Conservation (phyloP, 2,797 vertebrate species). For the Crenichthys baileyi region DNA sequence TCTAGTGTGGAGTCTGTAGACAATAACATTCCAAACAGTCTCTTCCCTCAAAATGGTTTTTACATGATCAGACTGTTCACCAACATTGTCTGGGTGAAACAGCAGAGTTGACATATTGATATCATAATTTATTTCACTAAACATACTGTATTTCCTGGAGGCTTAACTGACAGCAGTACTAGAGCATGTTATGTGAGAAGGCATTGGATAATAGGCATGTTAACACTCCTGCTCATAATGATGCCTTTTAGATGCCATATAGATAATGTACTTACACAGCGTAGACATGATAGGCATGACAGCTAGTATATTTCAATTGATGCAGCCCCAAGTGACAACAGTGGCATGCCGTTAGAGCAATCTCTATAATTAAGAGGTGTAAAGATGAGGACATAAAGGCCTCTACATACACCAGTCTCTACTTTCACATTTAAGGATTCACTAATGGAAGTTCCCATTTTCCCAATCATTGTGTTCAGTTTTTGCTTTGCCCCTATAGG, state of each 20-base stretch:
- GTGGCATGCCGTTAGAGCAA: conserved; percentile 27
- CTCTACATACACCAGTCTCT: conserved; percentile 22
- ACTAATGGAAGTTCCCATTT: conserved; percentile 46
- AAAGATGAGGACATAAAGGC: conserved; percentile 24
- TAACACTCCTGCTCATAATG: conserved; percentile 46
- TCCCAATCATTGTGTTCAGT: conserved; percentile 13
- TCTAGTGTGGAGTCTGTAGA: background rate
- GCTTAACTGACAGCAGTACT: conserved; percentile 41
- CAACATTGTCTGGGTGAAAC: conserved; percentile 32
- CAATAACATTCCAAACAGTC: background rate
- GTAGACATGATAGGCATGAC: conserved; percentile 31
- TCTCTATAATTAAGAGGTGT: conserved; percentile 33
- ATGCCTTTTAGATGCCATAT: conserved; percentile 34
- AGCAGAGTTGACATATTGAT: conserved; percentile 32
- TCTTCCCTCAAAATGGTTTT: background rate
- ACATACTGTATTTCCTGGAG: conserved; percentile 24
- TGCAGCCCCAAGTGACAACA: conserved; percentile 40
- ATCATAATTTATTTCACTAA: conserved; percentile 43
- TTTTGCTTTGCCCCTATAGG: conserved; percentile 13
- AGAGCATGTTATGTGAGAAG: conserved; percentile 46
- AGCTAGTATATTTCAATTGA: conserved; percentile 45
- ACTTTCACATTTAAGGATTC: conserved; percentile 36
- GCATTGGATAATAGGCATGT: conserved; percentile 30
- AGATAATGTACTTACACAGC: conserved; percentile 41
- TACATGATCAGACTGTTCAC: conserved; percentile 17